These are phyloP conservation scores for Sinonovacula constricta DNA, from an alignment of 1,140 invertebrate genomes.

Conservation along the genomic window DNA sequence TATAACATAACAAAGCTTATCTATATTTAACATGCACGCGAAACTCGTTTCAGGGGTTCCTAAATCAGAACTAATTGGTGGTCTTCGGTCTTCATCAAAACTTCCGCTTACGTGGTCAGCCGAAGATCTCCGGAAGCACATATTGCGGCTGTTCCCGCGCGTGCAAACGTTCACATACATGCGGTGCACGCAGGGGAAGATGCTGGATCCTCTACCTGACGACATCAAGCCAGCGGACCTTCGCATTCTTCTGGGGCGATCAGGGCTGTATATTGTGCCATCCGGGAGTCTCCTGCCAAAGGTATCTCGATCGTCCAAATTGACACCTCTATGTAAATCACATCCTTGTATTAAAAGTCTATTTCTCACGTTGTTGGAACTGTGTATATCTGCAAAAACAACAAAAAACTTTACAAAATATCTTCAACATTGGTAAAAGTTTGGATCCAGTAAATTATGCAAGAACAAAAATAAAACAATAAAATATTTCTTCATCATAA, in stretches of 20 bases:
- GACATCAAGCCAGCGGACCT: constrained; percentile 40
- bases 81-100: constrained; percentile 40
- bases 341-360: too few species aligned
- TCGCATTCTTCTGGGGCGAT: constrained; percentile 30
- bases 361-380: too few species aligned
- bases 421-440: too few species aligned
- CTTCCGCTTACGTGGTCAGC: constrained; percentile 33
- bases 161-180: constrained; percentile 30
- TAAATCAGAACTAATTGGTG: constrained; percentile 32
- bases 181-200: constrained; percentile 44
- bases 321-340: too few species aligned
- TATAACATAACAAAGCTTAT: too few species aligned
- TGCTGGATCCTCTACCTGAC: constrained; percentile 39
- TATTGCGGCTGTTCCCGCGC: constrained; percentile 30
- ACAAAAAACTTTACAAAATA: too few species aligned
- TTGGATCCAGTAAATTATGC: too few species aligned
- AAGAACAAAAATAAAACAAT: too few species aligned
- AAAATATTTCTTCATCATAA: too few species aligned
- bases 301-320: too few species aligned
- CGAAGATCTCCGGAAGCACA: constrained; percentile 26
- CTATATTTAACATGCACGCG: too few species aligned
- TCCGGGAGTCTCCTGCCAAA: constrained; percentile 34
- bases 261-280: constrained; percentile 41
- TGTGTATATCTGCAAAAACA: too few species aligned
- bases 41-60: constrained; percentile 31